Conservation (phyloP, 2,797 vertebrate species). For the Falco novaeseelandiae region DNA sequence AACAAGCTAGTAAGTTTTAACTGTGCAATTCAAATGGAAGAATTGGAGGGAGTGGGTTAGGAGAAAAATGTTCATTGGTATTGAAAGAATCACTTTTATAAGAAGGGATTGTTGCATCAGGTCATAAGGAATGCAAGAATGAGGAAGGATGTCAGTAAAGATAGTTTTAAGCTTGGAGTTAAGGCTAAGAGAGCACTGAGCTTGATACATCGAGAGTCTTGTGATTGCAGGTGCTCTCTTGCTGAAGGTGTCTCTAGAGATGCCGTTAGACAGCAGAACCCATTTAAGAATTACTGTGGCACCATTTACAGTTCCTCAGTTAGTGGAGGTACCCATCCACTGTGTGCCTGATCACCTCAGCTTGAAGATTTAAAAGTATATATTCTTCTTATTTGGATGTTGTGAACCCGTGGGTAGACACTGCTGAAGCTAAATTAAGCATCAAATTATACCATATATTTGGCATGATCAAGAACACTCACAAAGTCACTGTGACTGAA, state of each 20-base stretch:
- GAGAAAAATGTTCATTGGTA: not conserved
- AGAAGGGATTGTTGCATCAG: not conserved
- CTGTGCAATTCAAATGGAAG: not conserved
- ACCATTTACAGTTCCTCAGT: not conserved
- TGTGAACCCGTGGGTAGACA: not conserved
- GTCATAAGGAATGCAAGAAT: not conserved
- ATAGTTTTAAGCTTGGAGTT: not conserved
- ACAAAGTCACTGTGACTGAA: not conserved
- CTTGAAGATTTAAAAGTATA: not conserved
- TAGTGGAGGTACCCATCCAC: not conserved
- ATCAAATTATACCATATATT: not conserved
- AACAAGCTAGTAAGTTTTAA: not conserved
- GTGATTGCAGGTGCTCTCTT: accelerated
- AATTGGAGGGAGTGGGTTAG: not conserved
- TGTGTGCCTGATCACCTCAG: not conserved
- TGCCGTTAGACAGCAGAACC: not conserved
- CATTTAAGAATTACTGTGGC: not conserved
- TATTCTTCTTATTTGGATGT: not conserved
- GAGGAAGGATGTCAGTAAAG: not conserved
- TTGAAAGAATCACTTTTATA: not conserved
- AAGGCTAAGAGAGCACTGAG: not conserved
- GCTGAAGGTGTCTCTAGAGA: not conserved
- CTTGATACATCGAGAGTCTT: not conserved
- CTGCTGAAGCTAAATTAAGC: not conserved
- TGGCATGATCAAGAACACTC: not conserved